A percentile compares a stretch with the other conserved stretches of the same genome.
phyloP scores from a whole-genome alignment of 2,888 invertebrate genomes.

The Meteorus cinctellus region DNA sequence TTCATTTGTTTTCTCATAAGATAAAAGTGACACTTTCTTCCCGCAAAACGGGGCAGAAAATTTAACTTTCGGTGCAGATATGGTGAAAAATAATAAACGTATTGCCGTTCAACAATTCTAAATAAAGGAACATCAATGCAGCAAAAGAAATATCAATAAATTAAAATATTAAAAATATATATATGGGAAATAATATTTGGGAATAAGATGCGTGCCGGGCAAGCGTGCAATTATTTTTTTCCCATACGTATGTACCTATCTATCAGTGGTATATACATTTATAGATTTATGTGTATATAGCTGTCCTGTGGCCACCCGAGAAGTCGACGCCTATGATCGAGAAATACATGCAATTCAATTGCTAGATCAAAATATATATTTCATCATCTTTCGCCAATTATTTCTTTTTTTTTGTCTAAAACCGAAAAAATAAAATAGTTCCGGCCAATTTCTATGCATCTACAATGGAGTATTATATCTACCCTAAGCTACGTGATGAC shows the following conservation, averaged over 20 bases:
- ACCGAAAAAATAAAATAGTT: neutral
- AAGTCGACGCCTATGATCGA: slow-evolving; percentile 56
- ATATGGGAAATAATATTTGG: slow-evolving; percentile 32
- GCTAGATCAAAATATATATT: slow-evolving; percentile 63
- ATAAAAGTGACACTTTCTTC: no score
- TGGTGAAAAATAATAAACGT: neutral
- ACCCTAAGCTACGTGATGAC: slow-evolving; percentile 23
- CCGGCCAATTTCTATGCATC: slow-evolving; percentile 9
- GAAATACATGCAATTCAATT: slow-evolving; percentile 73
- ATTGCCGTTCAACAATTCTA: slow-evolving; percentile 12
- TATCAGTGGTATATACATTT: neutral
- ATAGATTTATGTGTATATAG: slow-evolving; percentile 8
- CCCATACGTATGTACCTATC: slow-evolving; percentile 50
- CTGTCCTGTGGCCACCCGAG: slow-evolving; percentile 47
- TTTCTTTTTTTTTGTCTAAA: neutral
- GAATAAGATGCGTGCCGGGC: slow-evolving; percentile 50
- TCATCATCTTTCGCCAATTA: slow-evolving; percentile 11
- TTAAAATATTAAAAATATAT: slow-evolving; percentile 20
- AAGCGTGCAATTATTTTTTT: slow-evolving; percentile 67
- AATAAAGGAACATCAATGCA: slow-evolving; percentile 33
- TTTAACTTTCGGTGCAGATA: no score
- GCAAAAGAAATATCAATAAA: slow-evolving; percentile 13
- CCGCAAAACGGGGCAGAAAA: no score
- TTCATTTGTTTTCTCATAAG: no score
- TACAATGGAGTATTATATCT: slow-evolving; percentile 20